A percentile compares a stretch with the other conserved stretches of the same genome.
Evolutionary conservation across 2,797 vertebrate species (phyloP).

Genomic region (Melanotaenia trifasciata): DNA sequence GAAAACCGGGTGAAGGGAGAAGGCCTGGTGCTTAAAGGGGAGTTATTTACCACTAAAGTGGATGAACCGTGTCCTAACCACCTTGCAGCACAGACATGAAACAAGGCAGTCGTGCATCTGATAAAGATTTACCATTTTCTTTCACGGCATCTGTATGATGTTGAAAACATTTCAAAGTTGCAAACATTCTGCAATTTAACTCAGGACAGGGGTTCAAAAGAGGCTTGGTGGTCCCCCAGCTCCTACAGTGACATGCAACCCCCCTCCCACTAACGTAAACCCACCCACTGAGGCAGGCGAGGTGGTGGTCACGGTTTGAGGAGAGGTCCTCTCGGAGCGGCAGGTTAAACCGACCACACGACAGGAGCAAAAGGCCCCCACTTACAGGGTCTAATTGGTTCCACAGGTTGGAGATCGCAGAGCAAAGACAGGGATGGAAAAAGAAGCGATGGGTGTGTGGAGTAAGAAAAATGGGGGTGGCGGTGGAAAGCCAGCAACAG

Average conservation of each 20-base stretch:
- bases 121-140: not conserved
- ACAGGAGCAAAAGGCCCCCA: conserved; percentile 70
- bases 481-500: conserved; percentile 10
- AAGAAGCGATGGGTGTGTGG: conserved; percentile 7
- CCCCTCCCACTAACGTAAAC: conserved; percentile 43
- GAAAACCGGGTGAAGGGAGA: conserved; percentile 71
- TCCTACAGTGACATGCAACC: conserved; percentile 50
- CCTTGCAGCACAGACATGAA: conserved; percentile 23
- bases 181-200: conserved; percentile 38
- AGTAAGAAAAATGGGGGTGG: conserved; percentile 37
- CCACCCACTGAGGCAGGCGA: conserved; percentile 72
- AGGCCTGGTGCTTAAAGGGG: conserved; percentile 65
- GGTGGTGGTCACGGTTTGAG: conserved; percentile 57
- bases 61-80: conserved; percentile 59
- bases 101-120: not conserved
- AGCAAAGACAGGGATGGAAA: conserved; percentile 39
- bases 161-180: conserved; percentile 13
- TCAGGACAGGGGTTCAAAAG: conserved; percentile 53
- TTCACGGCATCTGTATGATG: conserved; percentile 2
- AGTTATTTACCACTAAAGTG: conserved; percentile 69
- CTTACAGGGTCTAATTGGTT: conserved; percentile 82
- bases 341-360: conserved; percentile 80
- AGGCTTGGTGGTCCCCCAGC: conserved; percentile 73
- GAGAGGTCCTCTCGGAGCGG: conserved; percentile 64
- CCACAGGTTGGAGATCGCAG: conserved; percentile 79